Conservation (phyloP, 1,140 invertebrate species). For the Cydia fagiglandana region DNA sequence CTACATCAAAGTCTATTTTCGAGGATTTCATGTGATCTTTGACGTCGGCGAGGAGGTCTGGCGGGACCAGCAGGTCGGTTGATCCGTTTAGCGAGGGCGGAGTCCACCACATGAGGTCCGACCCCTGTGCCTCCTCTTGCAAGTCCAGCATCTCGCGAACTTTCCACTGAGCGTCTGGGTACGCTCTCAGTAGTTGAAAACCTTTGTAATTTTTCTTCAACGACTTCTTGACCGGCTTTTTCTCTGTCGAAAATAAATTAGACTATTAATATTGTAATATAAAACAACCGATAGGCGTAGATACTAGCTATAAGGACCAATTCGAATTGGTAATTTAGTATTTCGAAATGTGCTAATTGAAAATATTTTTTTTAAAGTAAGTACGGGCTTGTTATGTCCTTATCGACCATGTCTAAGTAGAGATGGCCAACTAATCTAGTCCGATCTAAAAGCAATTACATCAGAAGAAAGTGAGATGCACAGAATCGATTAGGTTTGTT, state of each 20-base stretch:
- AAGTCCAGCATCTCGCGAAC: conserved; percentile 68
- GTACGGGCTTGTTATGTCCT: neutral
- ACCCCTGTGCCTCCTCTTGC: conserved; percentile 72
- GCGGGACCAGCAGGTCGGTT: conserved; percentile 86
- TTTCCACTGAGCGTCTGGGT: conserved; percentile 67
- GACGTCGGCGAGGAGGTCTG: conserved; percentile 81
- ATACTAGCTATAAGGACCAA: neutral
- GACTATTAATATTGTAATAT: neutral
- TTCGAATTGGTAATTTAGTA: neutral
- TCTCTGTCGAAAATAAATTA: conserved; percentile 46
- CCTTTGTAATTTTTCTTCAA: conserved; percentile 74
- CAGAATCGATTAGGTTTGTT: conserved; percentile 31
- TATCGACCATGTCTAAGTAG: neutral
- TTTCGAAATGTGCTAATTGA: too few relatives aligned
- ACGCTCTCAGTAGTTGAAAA: conserved; percentile 69
- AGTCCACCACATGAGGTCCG: conserved; percentile 78
- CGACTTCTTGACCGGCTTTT: conserved; percentile 63
- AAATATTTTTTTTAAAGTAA: too few relatives aligned
- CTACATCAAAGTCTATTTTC: conserved; percentile 83
- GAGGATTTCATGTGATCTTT: conserved; percentile 82
- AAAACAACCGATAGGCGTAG: neutral
- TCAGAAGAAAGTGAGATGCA: conserved; percentile 35
- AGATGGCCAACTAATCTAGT: neutral
- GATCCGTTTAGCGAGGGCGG: conserved; percentile 80
- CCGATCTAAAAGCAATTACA: neutral